A percentile compares a stretch with the other conserved stretches of the same genome.
Conservation (phyloP, 2,888 invertebrate species). For the Glaucopsyche alexis region DNA sequence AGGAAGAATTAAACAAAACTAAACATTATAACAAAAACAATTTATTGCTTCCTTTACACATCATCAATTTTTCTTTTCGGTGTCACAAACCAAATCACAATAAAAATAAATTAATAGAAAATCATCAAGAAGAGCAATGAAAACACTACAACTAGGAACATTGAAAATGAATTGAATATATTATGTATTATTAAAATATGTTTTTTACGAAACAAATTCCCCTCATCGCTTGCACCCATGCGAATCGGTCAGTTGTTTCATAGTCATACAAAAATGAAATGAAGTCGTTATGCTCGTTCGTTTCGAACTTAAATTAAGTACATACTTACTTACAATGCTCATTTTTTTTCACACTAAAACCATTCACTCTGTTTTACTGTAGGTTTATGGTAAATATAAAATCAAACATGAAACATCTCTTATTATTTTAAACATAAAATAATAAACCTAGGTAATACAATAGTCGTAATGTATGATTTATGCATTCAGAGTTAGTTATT, state of each 20-base stretch:
- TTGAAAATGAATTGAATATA: neutral
- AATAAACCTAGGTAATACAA: neutral
- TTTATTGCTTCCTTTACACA: constrained; percentile 66
- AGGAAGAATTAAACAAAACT: constrained; percentile 38
- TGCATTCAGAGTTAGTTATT: too few species aligned
- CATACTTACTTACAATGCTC: constrained; percentile 63
- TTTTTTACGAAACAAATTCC: constrained; percentile 51
- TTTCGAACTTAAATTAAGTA: constrained; percentile 57
- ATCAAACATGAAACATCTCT: constrained; percentile 17
- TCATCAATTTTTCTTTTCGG: neutral
- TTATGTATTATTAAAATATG: constrained; percentile 32
- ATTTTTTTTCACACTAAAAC: constrained; percentile 46
- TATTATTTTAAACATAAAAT: neutral
- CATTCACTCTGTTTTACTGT: constrained; percentile 20
- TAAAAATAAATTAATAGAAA: constrained; percentile 33
- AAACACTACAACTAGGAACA: too few species aligned
- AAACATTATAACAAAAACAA: constrained; percentile 55
- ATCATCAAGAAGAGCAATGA: too few species aligned
- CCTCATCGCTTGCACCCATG: constrained; percentile 64
- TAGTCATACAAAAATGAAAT: constrained; percentile 46
- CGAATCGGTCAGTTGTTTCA: constrained; percentile 60
- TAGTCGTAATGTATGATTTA: neutral
- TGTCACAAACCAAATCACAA: constrained; percentile 34
- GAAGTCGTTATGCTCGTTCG: constrained; percentile 70
- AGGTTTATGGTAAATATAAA: constrained; percentile 20